Evolutionary conservation across 2,113 vertebrate species (phyloP).

Genomic region (Ceratotherium simum): DNA sequence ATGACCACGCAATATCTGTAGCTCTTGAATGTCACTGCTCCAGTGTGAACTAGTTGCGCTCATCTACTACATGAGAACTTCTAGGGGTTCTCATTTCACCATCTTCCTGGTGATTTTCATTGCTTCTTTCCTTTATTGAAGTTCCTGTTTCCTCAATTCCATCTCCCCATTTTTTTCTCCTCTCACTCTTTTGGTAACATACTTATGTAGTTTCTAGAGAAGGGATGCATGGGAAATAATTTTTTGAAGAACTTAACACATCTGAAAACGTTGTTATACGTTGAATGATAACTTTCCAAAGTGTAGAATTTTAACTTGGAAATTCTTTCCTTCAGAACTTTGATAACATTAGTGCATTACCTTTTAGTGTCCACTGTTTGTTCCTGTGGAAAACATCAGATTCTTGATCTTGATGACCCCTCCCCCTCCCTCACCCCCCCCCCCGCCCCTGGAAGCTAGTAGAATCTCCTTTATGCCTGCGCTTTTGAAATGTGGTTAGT

Average conservation of each 20-base stretch:
- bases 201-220: neutral
- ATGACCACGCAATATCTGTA: no score
- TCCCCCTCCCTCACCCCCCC: no score
- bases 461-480: neutral
- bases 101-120: neutral
- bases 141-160: neutral
- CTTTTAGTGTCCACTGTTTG: neutral
- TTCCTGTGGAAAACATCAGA: neutral
- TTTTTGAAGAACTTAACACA: neutral
- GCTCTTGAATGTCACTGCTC: neutral
- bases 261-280: neutral
- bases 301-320: constrained; percentile 3
- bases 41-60: neutral
- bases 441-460: neutral
- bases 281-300: neutral
- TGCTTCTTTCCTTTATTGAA: neutral
- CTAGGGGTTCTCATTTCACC: neutral
- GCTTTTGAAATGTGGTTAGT: neutral
- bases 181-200: neutral
- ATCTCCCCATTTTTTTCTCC: neutral
- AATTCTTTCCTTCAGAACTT: neutral
- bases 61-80: neutral
- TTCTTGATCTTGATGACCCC: neutral
- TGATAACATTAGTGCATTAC: neutral
- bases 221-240: neutral